Evolutionary conservation across 2,113 vertebrate genomes (phyloP).

Genomic region (Bagarius yarrelli): DNA sequence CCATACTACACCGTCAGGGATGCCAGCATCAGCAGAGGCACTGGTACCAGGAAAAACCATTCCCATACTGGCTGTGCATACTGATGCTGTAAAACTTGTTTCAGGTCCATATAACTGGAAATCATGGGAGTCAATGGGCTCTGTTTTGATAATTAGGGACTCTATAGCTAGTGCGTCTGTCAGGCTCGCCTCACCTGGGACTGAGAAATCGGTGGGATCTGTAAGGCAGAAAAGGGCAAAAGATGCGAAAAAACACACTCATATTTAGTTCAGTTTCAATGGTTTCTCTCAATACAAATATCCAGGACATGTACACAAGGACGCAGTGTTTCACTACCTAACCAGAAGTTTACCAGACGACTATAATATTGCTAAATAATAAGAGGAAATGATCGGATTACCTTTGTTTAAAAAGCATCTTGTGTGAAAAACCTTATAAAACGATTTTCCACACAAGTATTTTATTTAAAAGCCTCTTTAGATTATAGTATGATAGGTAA

Average conservation of each 20-base stretch:
- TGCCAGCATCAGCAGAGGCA: neutral
- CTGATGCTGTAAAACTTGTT: neutral
- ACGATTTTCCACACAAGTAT: neutral
- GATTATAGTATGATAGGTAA: neutral
- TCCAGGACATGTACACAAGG: neutral
- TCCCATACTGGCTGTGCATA: constrained; percentile 13
- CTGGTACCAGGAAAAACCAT: constrained; percentile 25
- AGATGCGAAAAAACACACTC: neutral
- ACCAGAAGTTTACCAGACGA: neutral
- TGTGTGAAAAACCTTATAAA: neutral
- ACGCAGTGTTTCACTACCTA: neutral
- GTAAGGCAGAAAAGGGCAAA: neutral
- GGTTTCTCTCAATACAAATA: neutral
- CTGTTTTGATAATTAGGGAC: constrained; percentile 32
- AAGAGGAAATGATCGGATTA: neutral
- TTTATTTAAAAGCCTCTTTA: neutral
- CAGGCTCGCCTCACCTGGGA: constrained; percentile 10
- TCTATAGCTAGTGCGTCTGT: constrained; percentile 7
- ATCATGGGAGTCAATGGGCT: constrained; percentile 30
- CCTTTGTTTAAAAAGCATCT: neutral
- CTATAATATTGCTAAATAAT: neutral
- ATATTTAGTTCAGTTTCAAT: neutral
- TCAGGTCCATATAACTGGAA: constrained; percentile 16
- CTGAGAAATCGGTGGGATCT: constrained; percentile 5
- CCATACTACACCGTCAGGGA: constrained; percentile 11